Conservation (phyloP, 2,888 invertebrate species). For the Eupithecia subfuscata region DNA sequence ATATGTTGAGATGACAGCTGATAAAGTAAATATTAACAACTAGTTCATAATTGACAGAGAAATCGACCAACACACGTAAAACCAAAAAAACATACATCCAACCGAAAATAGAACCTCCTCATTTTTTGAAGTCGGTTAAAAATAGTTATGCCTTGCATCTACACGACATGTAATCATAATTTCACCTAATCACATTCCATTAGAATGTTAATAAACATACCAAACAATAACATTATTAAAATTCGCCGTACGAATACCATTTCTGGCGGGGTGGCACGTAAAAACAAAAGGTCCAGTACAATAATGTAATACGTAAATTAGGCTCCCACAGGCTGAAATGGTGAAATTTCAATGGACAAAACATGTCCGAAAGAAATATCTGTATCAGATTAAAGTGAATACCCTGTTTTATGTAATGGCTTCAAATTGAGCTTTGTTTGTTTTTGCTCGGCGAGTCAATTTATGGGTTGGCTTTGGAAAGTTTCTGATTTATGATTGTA, state of each 20-base stretch:
- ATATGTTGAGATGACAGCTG: background rate
- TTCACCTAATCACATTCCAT: background rate
- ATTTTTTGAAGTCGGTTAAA: background rate
- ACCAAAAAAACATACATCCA: too few relatives aligned
- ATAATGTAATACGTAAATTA: constrained; percentile 30
- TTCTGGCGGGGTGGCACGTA: constrained; percentile 31
- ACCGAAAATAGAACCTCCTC: too few relatives aligned
- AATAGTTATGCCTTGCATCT: background rate
- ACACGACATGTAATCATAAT: background rate
- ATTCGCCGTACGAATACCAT: constrained; percentile 23
- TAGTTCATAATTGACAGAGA: too few relatives aligned
- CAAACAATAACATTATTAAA: constrained; percentile 23
- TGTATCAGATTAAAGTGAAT: constrained; percentile 26
- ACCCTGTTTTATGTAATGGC: constrained; percentile 29
- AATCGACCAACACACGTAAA: too few relatives aligned
- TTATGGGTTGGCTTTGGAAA: constrained; percentile 12
- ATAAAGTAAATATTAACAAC: too few relatives aligned
- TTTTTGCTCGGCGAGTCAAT: constrained; percentile 14
- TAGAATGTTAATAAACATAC: constrained; percentile 16
- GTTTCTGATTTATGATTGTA: constrained; percentile 10
- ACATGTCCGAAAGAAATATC: constrained; percentile 36
- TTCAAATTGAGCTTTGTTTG: constrained; percentile 23
- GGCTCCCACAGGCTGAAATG: constrained; percentile 27
- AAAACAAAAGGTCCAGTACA: constrained; percentile 30
- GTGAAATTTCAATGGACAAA: constrained; percentile 37